phyloP scores from a whole-genome alignment of 2,888 invertebrate species.

The Herminia tarsipennalis region DNA sequence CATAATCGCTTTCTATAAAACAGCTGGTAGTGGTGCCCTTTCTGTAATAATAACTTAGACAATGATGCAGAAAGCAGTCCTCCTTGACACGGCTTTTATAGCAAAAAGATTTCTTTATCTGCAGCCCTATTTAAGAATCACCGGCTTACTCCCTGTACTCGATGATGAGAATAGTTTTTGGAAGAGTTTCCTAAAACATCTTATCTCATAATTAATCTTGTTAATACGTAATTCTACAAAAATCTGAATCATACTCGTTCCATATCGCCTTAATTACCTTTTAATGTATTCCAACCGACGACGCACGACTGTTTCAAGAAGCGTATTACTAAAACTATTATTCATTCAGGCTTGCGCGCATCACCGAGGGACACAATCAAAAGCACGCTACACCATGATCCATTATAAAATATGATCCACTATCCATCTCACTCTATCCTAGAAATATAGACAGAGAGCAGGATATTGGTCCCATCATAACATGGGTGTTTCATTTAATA shows the following conservation, averaged over 20 bases:
- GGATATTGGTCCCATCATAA: slow-evolving; percentile 21
- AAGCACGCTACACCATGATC: slow-evolving; percentile 37
- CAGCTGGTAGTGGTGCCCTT: neutral
- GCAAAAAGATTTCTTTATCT: too few relatives aligned
- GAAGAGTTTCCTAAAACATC: too few relatives aligned
- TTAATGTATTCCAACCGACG: slow-evolving; percentile 7
- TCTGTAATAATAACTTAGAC: neutral
- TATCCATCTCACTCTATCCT: slow-evolving; percentile 23
- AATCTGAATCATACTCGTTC: too few relatives aligned
- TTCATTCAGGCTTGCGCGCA: slow-evolving; percentile 29
- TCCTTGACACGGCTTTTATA: too few relatives aligned
- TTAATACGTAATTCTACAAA: too few relatives aligned
- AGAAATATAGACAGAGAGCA: slow-evolving; percentile 24
- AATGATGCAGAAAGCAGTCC: too few relatives aligned
- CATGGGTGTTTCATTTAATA: slow-evolving; percentile 58
- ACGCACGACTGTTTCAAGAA: slow-evolving; percentile 6
- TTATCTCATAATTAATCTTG: too few relatives aligned
- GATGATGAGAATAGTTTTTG: too few relatives aligned
- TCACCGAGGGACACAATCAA: slow-evolving; percentile 33
- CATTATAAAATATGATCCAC: slow-evolving; percentile 43
- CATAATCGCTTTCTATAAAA: neutral
- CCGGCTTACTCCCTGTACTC: too few relatives aligned
- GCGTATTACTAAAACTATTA: slow-evolving; percentile 15
- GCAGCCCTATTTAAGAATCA: too few relatives aligned
- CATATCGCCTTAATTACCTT: slow-evolving; percentile 6